These are phyloP conservation scores for Poeciliopsis retropinna DNA, from an alignment of 2,113 vertebrate genomes.

Conservation along the genomic window DNA sequence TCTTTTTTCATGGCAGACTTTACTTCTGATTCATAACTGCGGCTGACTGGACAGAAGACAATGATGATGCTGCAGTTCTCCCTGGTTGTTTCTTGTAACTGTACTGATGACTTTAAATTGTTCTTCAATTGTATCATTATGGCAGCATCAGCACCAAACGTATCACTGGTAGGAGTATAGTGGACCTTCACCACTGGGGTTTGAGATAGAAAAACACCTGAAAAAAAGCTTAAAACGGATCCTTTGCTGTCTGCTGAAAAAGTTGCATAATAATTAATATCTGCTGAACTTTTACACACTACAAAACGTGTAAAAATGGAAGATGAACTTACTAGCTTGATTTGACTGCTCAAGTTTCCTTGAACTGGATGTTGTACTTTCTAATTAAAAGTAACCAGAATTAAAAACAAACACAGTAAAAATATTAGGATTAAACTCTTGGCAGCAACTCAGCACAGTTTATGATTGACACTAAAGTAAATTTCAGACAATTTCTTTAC, in stretches of 20 bases:
- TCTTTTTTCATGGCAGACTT: neutral
- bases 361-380: neutral
- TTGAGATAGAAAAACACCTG: no score
- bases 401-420: neutral
- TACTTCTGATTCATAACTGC: neutral
- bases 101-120: neutral
- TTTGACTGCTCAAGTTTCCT: neutral
- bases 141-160: neutral
- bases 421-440: no score
- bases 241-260: neutral
- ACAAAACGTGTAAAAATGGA: neutral
- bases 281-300: neutral
- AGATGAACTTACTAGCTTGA: neutral
- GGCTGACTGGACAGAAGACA: neutral
- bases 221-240: rapidly evolving
- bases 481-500: no score
- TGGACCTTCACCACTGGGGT: neutral
- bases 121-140: neutral
- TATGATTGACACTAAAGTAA: no score
- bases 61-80: neutral
- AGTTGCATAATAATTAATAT: neutral
- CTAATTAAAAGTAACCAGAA: neutral
- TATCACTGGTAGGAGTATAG: neutral
- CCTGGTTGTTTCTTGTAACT: neutral
- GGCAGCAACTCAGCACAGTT: no score